These are phyloP conservation scores for Psittacus erithacus DNA, from an alignment of 2,113 vertebrate species.

Conservation along the genomic window DNA sequence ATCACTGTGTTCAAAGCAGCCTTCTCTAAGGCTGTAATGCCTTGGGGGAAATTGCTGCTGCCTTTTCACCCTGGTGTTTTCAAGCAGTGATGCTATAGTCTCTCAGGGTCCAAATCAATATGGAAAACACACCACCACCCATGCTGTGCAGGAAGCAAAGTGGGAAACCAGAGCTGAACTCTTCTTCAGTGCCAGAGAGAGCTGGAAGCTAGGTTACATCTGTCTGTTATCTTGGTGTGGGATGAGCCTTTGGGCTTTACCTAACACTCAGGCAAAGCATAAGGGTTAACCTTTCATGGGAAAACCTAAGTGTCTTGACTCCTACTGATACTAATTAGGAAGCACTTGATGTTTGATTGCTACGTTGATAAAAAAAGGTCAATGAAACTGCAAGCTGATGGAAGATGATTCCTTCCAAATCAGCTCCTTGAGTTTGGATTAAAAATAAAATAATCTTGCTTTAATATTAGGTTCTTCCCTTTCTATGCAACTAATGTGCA, in stretches of 20 bases:
- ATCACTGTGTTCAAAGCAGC: background rate
- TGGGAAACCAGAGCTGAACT: background rate
- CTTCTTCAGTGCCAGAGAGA: background rate
- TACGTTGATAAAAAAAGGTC: background rate
- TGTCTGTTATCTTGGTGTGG: accelerated
- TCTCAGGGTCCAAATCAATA: background rate
- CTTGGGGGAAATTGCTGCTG: background rate
- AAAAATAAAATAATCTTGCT: background rate
- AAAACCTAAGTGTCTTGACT: background rate
- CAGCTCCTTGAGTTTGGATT: background rate
- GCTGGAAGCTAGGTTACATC: background rate
- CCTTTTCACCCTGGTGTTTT: background rate
- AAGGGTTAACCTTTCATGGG: background rate
- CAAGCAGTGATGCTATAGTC: background rate
- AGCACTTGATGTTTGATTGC: too few relatives aligned
- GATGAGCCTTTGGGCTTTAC: background rate
- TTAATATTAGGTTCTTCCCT: background rate
- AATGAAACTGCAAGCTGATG: background rate
- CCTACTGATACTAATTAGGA: background rate
- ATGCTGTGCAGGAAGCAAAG: background rate
- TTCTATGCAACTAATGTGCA: background rate
- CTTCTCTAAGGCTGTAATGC: background rate
- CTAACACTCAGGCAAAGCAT: background rate
- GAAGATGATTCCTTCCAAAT: background rate
- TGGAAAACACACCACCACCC: background rate